Percentiles rank a stretch among this genome's conserved stretches.
These are phyloP conservation scores for Virgularia gustaviana DNA, from an alignment of 92 coral and sea anemone species.

Conservation along the genomic window DNA sequence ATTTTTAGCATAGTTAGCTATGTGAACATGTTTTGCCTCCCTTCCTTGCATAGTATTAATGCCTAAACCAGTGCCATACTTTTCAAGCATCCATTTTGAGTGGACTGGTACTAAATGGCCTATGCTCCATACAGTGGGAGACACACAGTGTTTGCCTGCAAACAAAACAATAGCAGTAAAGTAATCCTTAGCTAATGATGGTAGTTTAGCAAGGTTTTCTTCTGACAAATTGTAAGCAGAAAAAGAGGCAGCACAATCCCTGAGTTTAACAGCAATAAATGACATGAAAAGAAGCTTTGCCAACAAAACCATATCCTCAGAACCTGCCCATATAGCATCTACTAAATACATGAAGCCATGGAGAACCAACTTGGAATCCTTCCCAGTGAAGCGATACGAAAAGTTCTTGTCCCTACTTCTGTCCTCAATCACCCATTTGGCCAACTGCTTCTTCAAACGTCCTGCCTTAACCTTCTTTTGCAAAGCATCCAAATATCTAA, in stretches of 20 bases:
- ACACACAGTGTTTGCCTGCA: constrained; percentile 8
- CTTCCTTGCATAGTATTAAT: constrained; percentile 63
- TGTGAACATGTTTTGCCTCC: constrained; percentile 65
- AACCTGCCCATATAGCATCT: constrained; percentile 49
- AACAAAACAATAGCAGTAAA: constrained; percentile 54
- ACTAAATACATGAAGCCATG: constrained; percentile 62
- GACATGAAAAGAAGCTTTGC: constrained; percentile 34
- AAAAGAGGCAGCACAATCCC: constrained; percentile 56
- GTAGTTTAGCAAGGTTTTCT: constrained; percentile 27
- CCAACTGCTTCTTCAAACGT: constrained; percentile 52
- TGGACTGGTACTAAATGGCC: constrained; percentile 57
- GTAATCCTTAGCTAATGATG: constrained; percentile 32
- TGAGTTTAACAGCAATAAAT: constrained; percentile 39
- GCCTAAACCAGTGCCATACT: constrained; percentile 57
- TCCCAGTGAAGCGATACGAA: constrained; percentile 49
- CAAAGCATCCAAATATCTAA: constrained; percentile 45
- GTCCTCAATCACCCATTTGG: constrained; percentile 59
- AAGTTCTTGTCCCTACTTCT: constrained; percentile 54
- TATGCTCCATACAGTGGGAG: constrained; percentile 58
- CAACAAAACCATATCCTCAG: constrained; percentile 27
- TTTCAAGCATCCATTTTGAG: constrained; percentile 52
- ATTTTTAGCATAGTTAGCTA: constrained; percentile 57
- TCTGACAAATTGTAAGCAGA: constrained; percentile 55
- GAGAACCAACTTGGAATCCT: constrained; percentile 52
- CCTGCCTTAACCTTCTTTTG: constrained; percentile 52